These are phyloP conservation scores for Sus cebifrons DNA, from an alignment of 2,797 vertebrate genomes.

Conservation along the genomic window DNA sequence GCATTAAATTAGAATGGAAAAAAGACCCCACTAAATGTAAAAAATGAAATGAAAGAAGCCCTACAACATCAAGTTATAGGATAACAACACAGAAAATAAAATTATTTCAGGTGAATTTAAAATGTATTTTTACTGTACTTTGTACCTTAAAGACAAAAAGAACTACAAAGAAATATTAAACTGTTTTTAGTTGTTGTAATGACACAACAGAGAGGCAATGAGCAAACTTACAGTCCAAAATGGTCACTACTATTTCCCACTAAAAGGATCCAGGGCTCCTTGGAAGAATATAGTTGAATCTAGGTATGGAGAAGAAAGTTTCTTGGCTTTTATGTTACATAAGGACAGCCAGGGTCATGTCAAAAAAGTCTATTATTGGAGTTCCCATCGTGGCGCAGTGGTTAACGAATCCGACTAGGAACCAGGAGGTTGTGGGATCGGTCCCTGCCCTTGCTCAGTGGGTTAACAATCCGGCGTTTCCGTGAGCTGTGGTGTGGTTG, in stretches of 20 bases:
- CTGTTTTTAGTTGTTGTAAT: background rate
- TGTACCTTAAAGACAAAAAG: slow-evolving; percentile 5
- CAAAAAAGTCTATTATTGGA: background rate
- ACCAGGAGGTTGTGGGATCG: too few relatives aligned
- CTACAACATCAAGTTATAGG: background rate
- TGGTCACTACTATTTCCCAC: background rate
- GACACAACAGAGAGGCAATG: background rate
- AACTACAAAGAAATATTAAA: background rate
- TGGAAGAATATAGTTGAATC: background rate
- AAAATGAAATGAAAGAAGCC: slow-evolving; percentile 8
- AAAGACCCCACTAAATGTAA: background rate
- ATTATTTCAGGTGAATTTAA: slow-evolving; percentile 22
- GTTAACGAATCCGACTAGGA: too few relatives aligned
- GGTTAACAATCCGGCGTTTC: too few relatives aligned
- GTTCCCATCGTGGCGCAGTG: too few relatives aligned
- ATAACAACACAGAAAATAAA: slow-evolving; percentile 1
- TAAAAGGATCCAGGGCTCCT: background rate
- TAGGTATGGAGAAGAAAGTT: slow-evolving; percentile 4
- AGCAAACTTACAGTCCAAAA: background rate
- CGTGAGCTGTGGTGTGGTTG: too few relatives aligned
- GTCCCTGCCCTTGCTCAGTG: too few relatives aligned
- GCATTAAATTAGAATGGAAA: background rate
- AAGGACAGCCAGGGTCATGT: background rate
- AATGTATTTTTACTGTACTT: background rate
- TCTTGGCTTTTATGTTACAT: background rate